Conservation (phyloP, 64 coral and sea anemone genomes). For the Astreopora myriophthalma region DNA sequence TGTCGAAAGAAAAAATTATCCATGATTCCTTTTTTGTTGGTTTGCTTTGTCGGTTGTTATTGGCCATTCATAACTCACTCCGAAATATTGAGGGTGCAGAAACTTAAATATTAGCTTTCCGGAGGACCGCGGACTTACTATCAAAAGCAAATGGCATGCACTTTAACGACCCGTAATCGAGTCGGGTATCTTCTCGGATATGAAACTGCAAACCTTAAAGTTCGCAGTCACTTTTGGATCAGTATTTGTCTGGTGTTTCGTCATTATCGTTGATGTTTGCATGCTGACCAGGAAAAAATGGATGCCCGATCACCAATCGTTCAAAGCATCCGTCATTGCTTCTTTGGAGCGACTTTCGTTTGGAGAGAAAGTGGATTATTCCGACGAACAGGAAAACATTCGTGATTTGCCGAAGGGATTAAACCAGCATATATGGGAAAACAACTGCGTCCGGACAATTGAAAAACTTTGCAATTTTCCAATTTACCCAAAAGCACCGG, state of each 20-base stretch:
- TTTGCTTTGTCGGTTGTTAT: no score
- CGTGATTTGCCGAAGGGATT: background rate
- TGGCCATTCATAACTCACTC: no score
- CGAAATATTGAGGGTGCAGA: no score
- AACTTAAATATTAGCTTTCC: no score
- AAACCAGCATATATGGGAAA: conserved; percentile 36
- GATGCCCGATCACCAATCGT: background rate
- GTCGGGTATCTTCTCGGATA: background rate
- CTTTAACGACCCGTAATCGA: no score
- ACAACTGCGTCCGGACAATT: background rate
- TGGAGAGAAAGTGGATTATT: background rate
- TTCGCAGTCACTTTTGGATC: background rate
- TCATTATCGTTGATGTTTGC: background rate
- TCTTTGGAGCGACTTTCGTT: background rate
- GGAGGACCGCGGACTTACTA: no score
- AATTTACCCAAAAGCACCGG: conserved; percentile 11
- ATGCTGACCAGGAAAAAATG: background rate
- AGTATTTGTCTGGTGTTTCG: background rate
- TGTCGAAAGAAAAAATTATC: no score
- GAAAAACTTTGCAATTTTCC: conserved; percentile 25
- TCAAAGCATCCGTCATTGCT: background rate
- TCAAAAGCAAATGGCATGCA: no score
- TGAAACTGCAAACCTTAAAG: conserved; percentile 22
- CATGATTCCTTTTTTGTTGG: no score
- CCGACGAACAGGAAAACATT: background rate